Conservation (phyloP, 2,888 invertebrate species). For the Cheilosia soror region DNA sequence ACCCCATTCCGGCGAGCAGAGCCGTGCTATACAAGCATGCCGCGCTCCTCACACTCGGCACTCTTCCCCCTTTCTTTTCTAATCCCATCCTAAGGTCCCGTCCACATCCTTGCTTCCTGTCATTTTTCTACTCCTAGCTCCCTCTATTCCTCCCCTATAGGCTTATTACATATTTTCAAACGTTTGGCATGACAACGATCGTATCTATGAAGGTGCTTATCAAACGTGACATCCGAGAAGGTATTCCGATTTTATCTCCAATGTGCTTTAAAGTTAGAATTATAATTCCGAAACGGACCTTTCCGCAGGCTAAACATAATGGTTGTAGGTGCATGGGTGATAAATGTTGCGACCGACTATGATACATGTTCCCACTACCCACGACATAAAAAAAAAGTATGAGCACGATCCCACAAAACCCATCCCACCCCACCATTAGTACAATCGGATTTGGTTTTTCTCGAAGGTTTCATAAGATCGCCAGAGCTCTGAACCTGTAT, state of each 20-base stretch:
- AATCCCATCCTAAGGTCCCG: too few species aligned
- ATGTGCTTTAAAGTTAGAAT: neutral
- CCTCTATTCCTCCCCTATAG: too few species aligned
- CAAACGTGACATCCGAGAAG: too few species aligned
- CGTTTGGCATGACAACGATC: too few species aligned
- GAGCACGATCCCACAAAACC: slow-evolving; percentile 16
- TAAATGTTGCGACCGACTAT: neutral
- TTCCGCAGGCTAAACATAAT: neutral
- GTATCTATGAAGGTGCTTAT: too few species aligned
- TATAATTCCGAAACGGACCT: neutral
- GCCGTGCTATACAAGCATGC: too few species aligned
- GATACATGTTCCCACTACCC: neutral
- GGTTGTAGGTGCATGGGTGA: neutral
- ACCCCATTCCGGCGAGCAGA: too few species aligned
- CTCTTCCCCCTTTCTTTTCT: too few species aligned
- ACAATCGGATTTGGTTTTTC: slow-evolving; percentile 7
- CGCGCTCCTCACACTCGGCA: too few species aligned
- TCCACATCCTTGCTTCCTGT: too few species aligned
- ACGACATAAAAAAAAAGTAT: neutral
- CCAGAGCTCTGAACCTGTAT: neutral
- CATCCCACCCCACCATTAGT: neutral
- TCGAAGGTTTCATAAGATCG: slow-evolving; percentile 6
- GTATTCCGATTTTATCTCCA: neutral
- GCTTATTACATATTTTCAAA: too few species aligned
- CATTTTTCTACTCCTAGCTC: too few species aligned